These are phyloP conservation scores for Polyploca ridens DNA, from an alignment of 2,888 invertebrate genomes.

Conservation along the genomic window DNA sequence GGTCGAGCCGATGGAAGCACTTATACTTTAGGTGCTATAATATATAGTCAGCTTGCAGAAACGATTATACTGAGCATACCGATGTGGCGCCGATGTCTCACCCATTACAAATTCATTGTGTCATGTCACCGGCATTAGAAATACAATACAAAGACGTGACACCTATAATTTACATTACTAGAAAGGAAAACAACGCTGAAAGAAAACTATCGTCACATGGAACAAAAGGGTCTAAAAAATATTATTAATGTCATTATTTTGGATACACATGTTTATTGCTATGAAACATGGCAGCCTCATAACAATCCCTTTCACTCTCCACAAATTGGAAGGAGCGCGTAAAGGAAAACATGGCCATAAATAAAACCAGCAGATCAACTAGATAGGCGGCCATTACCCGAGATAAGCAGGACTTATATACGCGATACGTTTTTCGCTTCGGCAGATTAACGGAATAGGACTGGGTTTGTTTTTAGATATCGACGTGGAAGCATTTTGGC, in stretches of 20 bases:
- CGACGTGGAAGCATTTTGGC: conserved; percentile 77
- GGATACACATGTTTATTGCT: conserved; percentile 83
- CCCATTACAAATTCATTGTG: too few species aligned
- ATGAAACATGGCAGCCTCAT: conserved; percentile 83
- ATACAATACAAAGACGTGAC: not conserved
- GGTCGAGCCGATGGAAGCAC: too few species aligned
- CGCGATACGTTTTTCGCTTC: conserved; percentile 73
- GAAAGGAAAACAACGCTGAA: conserved; percentile 26
- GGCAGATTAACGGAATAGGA: conserved; percentile 79
- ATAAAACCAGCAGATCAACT: conserved; percentile 83
- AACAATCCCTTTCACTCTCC: conserved; percentile 84
- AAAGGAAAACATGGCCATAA: conserved; percentile 84
- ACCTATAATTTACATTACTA: conserved; percentile 19
- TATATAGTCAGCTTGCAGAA: too few species aligned
- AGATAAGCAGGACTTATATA: conserved; percentile 82
- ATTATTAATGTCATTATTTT: conserved; percentile 80
- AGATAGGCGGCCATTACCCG: conserved; percentile 82
- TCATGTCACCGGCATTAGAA: not conserved
- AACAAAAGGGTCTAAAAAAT: conserved; percentile 59
- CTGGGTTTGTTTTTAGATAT: conserved; percentile 81
- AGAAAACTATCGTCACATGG: conserved; percentile 63
- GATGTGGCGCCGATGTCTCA: too few species aligned
- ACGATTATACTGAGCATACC: too few species aligned
- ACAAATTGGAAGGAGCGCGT: conserved; percentile 83
- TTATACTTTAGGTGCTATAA: too few species aligned